A percentile compares a stretch with the other conserved stretches of the same genome.
These are phyloP conservation scores for Apotomis capreana DNA, from an alignment of 2,888 invertebrate species.

Conservation along the genomic window DNA sequence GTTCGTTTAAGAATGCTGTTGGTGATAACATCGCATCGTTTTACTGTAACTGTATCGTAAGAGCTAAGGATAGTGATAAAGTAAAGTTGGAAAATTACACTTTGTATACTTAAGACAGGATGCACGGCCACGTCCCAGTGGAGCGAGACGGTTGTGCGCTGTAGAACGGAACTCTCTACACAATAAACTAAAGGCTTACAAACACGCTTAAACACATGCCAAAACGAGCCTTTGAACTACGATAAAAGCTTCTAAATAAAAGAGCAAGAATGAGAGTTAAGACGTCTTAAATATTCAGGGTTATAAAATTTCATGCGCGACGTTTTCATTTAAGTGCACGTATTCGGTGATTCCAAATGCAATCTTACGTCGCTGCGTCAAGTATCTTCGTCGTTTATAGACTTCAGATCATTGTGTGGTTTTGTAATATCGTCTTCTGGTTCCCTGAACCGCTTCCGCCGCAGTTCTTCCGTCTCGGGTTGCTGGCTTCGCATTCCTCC, in stretches of 20 bases:
- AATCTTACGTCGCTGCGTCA: slow-evolving; percentile 45
- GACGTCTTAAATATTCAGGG: slow-evolving; percentile 6
- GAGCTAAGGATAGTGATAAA: slow-evolving; percentile 49
- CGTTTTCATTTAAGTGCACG: slow-evolving; percentile 41
- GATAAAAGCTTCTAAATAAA: background rate
- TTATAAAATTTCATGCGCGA: slow-evolving; percentile 29
- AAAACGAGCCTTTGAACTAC: slow-evolving; percentile 46
- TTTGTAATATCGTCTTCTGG: slow-evolving; percentile 50
- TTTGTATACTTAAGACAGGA: slow-evolving; percentile 75
- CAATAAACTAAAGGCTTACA: slow-evolving; percentile 46
- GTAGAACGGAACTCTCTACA: slow-evolving; percentile 67
- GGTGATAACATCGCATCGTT: slow-evolving; percentile 26
- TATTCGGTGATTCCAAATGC: slow-evolving; percentile 39
- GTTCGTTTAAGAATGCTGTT: slow-evolving; percentile 19
- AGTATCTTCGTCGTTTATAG: slow-evolving; percentile 46
- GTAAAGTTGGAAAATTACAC: slow-evolving; percentile 68
- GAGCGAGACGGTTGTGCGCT: slow-evolving; percentile 80
- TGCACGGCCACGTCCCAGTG: slow-evolving; percentile 79
- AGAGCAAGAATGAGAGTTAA: background rate
- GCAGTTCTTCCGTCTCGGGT: slow-evolving; percentile 81
- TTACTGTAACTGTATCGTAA: slow-evolving; percentile 39
- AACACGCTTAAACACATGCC: background rate
- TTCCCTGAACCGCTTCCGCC: slow-evolving; percentile 82
- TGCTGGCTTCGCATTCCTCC: slow-evolving; percentile 76
- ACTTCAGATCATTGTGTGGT: slow-evolving; percentile 49